These are phyloP conservation scores for Euleptes europaea DNA, from an alignment of 2,113 vertebrate genomes.

Conservation along the genomic window DNA sequence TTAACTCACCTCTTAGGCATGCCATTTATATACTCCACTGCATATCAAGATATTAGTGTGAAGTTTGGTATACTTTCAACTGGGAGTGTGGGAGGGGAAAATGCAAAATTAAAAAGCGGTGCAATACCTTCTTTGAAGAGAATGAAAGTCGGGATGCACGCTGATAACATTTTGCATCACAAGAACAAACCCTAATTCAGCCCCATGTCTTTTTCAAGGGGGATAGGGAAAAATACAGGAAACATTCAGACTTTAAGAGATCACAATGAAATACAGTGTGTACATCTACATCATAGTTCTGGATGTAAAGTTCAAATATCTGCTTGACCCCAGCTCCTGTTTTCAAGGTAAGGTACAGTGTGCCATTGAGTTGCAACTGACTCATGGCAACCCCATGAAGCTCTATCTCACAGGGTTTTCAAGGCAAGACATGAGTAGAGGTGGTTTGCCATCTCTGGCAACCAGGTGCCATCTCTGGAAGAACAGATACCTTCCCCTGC, in stretches of 20 bases:
- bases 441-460: no score
- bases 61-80: no score
- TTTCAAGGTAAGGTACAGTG: neutral
- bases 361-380: no score
- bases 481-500: no score
- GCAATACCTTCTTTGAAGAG: neutral
- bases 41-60: neutral
- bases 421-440: no score
- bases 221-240: no score
- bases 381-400: no score
- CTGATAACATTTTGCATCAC: neutral
- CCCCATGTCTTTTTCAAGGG: no score
- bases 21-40: neutral
- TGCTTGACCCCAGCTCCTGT: neutral
- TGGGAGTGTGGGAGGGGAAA: neutral
- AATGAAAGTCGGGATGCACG: neutral
- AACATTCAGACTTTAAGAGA: neutral
- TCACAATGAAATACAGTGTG: neutral
- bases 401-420: no score
- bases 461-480: no score
- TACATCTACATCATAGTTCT: neutral
- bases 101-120: neutral
- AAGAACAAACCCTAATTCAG: neutral
- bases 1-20: neutral
- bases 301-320: neutral